Conservation (phyloP, 2,888 invertebrate genomes). For the Strigamia crassipes region DNA sequence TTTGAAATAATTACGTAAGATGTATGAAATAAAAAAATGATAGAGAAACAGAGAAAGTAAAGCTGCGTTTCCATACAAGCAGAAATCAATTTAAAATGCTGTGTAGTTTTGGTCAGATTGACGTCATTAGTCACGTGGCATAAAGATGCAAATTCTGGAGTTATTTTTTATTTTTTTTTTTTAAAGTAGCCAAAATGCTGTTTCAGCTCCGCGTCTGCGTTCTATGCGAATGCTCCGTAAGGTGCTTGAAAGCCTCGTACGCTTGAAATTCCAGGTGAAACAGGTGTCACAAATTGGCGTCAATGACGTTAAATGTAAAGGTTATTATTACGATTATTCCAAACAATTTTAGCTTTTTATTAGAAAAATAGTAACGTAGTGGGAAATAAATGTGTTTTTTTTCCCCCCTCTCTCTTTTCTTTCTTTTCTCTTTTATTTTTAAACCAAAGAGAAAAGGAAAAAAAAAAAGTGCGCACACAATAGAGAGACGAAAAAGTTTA, state of each 20-base stretch:
- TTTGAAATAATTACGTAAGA: neutral
- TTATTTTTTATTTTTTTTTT: too few species aligned
- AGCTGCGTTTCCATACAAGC: neutral
- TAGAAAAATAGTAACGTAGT: neutral
- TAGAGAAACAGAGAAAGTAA: neutral
- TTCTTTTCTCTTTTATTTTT: neutral
- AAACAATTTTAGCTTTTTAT: constrained; percentile 34
- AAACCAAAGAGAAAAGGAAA: neutral
- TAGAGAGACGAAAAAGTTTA: constrained; percentile 29
- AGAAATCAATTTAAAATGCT: neutral
- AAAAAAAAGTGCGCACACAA: neutral
- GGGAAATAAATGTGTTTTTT: neutral
- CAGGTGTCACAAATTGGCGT: constrained; percentile 34
- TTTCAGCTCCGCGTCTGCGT: too few species aligned
- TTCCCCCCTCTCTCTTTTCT: neutral
- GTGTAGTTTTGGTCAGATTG: too few species aligned
- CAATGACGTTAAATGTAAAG: constrained; percentile 22
- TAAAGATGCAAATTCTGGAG: too few species aligned
- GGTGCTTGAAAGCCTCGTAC: neutral
- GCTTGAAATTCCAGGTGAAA: constrained; percentile 7
- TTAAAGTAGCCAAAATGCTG: too few species aligned
- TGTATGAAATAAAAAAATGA: neutral
- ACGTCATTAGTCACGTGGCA: too few species aligned
- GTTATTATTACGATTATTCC: constrained; percentile 23
- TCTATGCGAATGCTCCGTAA: too few species aligned